Base-by-base conservation (phyloP, 2,888 invertebrate genomes). In the Augochlorella aurata region DNA sequence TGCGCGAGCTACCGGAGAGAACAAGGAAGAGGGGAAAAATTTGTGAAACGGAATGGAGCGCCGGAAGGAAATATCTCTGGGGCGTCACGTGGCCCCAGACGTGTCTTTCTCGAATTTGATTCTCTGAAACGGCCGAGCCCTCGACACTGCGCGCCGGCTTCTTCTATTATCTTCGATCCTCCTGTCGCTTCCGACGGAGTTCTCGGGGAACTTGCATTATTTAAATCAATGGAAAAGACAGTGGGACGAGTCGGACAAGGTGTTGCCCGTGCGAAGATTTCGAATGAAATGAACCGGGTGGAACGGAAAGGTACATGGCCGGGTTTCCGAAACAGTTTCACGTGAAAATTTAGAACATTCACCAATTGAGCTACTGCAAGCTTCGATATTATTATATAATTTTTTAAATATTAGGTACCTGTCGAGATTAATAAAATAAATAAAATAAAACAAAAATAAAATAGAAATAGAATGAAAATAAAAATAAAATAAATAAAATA, bases 21-120 rank as follows among this genome's bases (percentile, higher is more conserved):
- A 76, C 61, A 78, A 49, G 67, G 44, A 29, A 44, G 18, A 7
- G 16, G 16, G 16, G 50, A 45, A 21, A 63, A 47, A 47, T 45
- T 21, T 14, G 14, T 9, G 38, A 44, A 66, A 68, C 45, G 71
- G 54, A 67, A 79, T 18, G 9, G 44, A 7, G n/a, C n/a, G n/a
- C 1, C 58, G 58, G 14, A n/a, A 47, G 54, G 69, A 54, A 77
- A 77, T 77, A 47, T 45, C 14, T n/a, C 63, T 44, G 45, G 14
- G n/a, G 38, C 47, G 38, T 77, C 69, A 45, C 67, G 49, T 50
- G 74, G 14, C 61, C 65, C 1, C 16, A 18, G 44, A 68, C 49
- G 73, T 47, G 66, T 29, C 65, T 45, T 66, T 47, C 12, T 61
- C 45, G 24, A 79, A 71, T 77, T 77, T 69, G 44, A 67, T 79